Evolutionary conservation across 2,888 invertebrate species (phyloP), one percentile per base, ranked within the genome.

Genomic region (Troides aeacus): DNA sequence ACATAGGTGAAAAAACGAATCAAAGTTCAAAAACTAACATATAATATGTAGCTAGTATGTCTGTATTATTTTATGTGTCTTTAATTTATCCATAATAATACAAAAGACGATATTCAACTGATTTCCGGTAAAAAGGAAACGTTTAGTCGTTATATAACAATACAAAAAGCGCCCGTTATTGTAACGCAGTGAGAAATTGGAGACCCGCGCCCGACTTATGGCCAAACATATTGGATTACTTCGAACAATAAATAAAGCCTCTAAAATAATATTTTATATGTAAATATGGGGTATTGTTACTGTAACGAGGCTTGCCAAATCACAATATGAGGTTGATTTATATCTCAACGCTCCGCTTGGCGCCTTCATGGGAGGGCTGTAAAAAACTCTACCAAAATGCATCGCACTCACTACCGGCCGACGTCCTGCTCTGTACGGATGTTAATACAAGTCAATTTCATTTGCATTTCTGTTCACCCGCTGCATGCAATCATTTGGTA

Each of bases 251-350:
- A 84, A 86, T 89, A 89, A 86, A 85, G 80, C 78, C 78, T 84
- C 84, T 82, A 86, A 89, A 88, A 90, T 88, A 89, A 84, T 85
- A 83, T 85, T 92, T 90, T 89, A 90, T 92, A 93, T 92, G 92
- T 94, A 94, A 94, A 90, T 93, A 93, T 76, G 83, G 87, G 82
- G 89, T 89, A 93, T 94, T 91, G 94, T 93, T 93, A 92, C 92
- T 90, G 92, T 93, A 94, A 94, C 94, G 93, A 93, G 90, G 93
- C 93, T 94, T 94, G 93, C 94, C 90, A 90, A 94, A 94, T 93
- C 91, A 90, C 91, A 90, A 90, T 91, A 90, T 89, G 90, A 89
- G 85, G 85, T 88, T 92, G 92, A 92, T 92, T 92, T 92, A 92
- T 92, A 92, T 91, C 92, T 90, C 83, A 85, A 88, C 90, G 92